A percentile compares a stretch with the other conserved stretches of the same genome.
phyloP scores from a whole-genome alignment of 2,797 vertebrate species.

The Rhynchotus rufescens region DNA sequence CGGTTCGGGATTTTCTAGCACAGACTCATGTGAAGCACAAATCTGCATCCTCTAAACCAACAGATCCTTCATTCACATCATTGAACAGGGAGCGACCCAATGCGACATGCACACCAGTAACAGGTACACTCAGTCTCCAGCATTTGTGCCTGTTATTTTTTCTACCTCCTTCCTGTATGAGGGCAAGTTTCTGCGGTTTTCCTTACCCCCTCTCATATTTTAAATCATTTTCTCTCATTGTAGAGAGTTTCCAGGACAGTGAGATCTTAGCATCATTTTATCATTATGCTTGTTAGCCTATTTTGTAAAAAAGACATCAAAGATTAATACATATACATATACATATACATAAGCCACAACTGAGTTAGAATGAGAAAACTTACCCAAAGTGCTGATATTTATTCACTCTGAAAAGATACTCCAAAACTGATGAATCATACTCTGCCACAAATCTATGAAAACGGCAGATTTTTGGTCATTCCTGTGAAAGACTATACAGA shows the following conservation, averaged over 20 bases:
- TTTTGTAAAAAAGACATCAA: neutral
- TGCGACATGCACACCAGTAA: neutral
- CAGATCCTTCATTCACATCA: neutral
- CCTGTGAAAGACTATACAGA: neutral
- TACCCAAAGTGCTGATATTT: neutral
- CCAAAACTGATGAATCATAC: neutral
- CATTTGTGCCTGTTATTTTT: neutral
- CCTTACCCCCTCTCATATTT: neutral
- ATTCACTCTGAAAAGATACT: neutral
- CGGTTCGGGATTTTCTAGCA: neutral
- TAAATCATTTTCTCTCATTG: neutral
- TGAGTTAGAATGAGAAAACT: neutral
- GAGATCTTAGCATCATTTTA: neutral
- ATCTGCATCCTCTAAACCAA: neutral
- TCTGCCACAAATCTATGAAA: rapidly evolving
- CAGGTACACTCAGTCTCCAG: neutral
- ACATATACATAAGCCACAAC: neutral
- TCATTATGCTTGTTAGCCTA: neutral
- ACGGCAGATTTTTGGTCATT: neutral
- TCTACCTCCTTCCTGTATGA: neutral
- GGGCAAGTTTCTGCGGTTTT: neutral
- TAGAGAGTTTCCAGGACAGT: neutral
- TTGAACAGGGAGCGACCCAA: neutral
- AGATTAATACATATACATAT: neutral
- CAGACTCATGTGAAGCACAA: neutral